These are phyloP conservation scores for Platycheirus rosarum DNA, from an alignment of 2,888 invertebrate species.

Conservation along the genomic window DNA sequence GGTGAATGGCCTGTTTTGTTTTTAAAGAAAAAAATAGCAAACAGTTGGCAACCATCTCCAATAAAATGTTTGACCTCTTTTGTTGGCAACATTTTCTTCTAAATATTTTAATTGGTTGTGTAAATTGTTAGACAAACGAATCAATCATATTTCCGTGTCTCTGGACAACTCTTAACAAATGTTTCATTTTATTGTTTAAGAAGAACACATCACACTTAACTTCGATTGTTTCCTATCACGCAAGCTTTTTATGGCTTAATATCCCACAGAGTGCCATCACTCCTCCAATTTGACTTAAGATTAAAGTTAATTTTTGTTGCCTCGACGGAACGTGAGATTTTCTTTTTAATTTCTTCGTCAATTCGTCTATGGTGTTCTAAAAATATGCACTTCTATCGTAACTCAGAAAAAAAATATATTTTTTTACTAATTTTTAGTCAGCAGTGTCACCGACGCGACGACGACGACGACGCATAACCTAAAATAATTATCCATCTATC, in stretches of 20 bases:
- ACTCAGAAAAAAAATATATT: background rate
- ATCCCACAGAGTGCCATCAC: background rate
- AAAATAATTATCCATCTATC: slow-evolving; percentile 43
- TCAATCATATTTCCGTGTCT: background rate
- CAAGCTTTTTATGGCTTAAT: background rate
- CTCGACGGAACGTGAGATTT: background rate
- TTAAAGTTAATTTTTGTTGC: background rate
- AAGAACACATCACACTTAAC: background rate
- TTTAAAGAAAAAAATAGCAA: too few species aligned
- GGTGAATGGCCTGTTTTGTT: too few species aligned
- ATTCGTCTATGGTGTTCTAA: background rate
- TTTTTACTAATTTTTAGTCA: slow-evolving; percentile 25
- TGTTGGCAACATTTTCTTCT: too few species aligned
- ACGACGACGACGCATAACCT: too few species aligned
- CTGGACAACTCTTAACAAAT: background rate
- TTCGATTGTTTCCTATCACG: background rate
- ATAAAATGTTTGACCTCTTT: too few species aligned
- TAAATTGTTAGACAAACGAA: too few species aligned
- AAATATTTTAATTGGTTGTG: too few species aligned
- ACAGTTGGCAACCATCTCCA: too few species aligned
- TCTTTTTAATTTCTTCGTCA: background rate
- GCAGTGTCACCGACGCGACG: slow-evolving; percentile 51
- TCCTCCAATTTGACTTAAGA: background rate
- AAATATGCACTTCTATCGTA: background rate
- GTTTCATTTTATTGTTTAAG: background rate